Evolutionary conservation across 1,140 invertebrate species (phyloP).

Genomic region (Amphibalanus amphitrite): DNA sequence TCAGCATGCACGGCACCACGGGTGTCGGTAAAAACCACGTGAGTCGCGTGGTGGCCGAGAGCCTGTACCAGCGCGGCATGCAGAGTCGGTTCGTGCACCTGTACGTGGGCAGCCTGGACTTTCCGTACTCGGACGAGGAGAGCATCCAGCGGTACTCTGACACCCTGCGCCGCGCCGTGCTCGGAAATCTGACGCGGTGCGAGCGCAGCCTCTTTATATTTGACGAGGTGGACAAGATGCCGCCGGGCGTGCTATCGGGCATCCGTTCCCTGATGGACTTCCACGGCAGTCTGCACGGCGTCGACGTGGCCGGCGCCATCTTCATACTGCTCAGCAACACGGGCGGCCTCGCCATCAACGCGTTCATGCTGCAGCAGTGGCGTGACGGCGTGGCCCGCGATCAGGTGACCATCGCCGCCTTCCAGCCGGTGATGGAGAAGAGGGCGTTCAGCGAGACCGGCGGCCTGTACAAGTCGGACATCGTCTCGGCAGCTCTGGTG

Average conservation of each 20-base stretch:
- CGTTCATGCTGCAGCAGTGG: conserved; percentile 43
- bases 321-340: conserved; percentile 86
- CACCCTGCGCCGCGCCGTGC: conserved; percentile 37
- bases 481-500: conserved; percentile 66
- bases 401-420: conserved; percentile 46
- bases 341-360: conserved; percentile 48
- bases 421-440: conserved; percentile 51
- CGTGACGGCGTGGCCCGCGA: conserved; percentile 42
- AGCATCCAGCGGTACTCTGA: neutral
- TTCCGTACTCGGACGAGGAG: conserved; percentile 36
- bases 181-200: conserved; percentile 45
- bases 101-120: conserved; percentile 60
- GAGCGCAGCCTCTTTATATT: conserved; percentile 73
- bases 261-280: conserved; percentile 82
- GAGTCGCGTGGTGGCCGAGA: conserved; percentile 54
- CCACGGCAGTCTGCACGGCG: conserved; percentile 36
- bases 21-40: conserved; percentile 79
- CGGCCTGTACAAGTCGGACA: conserved; percentile 53
- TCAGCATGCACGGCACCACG: conserved; percentile 46
- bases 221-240: conserved; percentile 94
- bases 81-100: conserved; percentile 62
- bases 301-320: conserved; percentile 39
- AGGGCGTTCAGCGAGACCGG: conserved; percentile 59
- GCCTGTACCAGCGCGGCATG: conserved; percentile 50
- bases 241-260: conserved; percentile 56